Evolutionary conservation across 2,797 vertebrate genomes (phyloP).

Genomic region (Rhabdomys pumilio): DNA sequence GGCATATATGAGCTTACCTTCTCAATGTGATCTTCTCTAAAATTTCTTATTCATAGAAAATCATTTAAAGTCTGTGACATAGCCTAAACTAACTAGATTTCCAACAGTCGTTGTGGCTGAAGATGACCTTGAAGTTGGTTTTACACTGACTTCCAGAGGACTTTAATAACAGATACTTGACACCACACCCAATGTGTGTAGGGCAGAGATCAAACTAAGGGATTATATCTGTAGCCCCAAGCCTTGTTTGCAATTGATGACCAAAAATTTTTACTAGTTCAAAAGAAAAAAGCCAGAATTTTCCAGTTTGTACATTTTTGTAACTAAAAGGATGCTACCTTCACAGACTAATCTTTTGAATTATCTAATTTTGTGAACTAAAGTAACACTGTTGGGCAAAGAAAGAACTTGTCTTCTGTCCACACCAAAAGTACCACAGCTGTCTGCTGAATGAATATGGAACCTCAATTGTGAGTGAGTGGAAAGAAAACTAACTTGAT

Average conservation of each 20-base stretch:
- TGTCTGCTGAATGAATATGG: not conserved
- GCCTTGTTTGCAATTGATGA: not conserved
- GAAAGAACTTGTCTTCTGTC: not conserved
- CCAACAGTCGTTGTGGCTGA: no score
- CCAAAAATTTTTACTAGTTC: not conserved
- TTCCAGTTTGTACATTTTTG: not conserved
- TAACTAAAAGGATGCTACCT: not conserved
- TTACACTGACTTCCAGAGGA: not conserved
- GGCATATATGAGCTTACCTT: not conserved
- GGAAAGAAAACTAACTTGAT: not conserved
- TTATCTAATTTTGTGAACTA: not conserved
- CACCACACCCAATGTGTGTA: not conserved
- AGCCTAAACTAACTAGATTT: not conserved
- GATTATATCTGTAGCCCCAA: not conserved
- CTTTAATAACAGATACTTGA: no score
- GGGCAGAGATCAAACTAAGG: not conserved
- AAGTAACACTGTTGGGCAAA: not conserved
- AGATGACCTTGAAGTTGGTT: not conserved
- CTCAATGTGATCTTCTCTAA: not conserved
- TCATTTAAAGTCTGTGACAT: not conserved
- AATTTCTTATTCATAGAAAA: not conserved
- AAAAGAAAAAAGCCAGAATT: conserved; percentile 4
- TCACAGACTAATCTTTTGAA: not conserved
- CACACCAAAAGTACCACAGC: not conserved
- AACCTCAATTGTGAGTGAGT: not conserved